Evolutionary conservation across 2,797 vertebrate species (phyloP).

Genomic region (Eulemur albifrons): DNA sequence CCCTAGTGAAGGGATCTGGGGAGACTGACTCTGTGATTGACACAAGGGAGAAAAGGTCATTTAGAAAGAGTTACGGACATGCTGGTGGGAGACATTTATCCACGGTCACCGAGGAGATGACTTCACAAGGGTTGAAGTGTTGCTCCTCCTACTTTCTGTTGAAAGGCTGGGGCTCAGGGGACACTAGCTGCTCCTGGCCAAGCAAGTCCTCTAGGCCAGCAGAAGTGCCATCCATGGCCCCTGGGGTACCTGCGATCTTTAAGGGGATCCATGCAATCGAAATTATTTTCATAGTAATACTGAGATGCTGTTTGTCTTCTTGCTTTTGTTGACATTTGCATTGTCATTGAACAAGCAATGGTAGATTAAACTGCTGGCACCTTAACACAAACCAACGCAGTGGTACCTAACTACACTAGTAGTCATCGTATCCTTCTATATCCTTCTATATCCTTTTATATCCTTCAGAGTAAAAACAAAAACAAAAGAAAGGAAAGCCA

Average conservation of each 20-base stretch:
- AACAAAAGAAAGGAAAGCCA: neutral
- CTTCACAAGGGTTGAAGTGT: neutral
- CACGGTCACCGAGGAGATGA: neutral
- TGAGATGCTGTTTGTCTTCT: neutral
- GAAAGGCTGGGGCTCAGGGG: neutral
- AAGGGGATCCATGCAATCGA: neutral
- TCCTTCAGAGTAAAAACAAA: neutral
- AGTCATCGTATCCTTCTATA: neutral
- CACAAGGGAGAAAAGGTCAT: neutral
- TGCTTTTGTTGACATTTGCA: neutral
- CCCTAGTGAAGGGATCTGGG: neutral
- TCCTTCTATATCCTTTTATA: too few species aligned
- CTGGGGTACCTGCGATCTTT: neutral
- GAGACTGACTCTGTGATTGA: neutral
- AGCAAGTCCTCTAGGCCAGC: neutral
- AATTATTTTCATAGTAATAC: neutral
- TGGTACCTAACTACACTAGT: accelerated
- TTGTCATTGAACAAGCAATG: neutral
- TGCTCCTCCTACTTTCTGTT: neutral
- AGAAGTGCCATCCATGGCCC: neutral
- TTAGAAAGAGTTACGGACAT: neutral
- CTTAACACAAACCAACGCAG: neutral
- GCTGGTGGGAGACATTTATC: neutral
- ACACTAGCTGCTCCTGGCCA: neutral
- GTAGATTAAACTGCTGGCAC: neutral